phyloP scores from a whole-genome alignment of 2,113 vertebrate genomes.

The Cynopterus brachyotis region DNA sequence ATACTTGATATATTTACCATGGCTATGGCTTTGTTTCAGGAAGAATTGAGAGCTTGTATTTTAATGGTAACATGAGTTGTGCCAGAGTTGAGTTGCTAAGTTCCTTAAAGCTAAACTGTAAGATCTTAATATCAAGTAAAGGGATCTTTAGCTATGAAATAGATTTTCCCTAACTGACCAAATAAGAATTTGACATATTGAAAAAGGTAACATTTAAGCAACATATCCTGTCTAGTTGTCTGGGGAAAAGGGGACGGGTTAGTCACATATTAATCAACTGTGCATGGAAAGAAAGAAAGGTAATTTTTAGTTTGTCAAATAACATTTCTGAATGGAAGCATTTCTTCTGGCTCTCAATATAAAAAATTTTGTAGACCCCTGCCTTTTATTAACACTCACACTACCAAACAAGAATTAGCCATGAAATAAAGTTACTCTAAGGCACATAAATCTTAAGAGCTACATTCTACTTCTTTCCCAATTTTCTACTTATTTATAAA shows the following conservation, averaged over 20 bases:
- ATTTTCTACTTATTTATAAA: not conserved
- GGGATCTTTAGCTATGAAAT: not conserved
- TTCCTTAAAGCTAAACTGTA: not conserved
- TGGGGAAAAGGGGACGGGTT: not conserved
- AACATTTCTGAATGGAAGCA: conserved; percentile 9
- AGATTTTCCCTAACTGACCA: not conserved
- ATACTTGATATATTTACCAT: not conserved
- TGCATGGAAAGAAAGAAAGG: not conserved
- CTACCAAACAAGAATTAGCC: conserved; percentile 32
- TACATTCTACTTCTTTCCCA: conserved; percentile 9
- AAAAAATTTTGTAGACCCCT: not conserved
- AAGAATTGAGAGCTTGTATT: not conserved
- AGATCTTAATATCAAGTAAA: conserved; percentile 17
- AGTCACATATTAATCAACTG: not conserved
- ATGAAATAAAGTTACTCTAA: conserved; percentile 24
- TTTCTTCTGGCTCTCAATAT: conserved; percentile 26
- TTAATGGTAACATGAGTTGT: not conserved
- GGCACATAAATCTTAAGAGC: not conserved
- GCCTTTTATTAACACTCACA: not conserved
- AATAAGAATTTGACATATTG: conserved; percentile 4
- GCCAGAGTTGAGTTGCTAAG: not conserved
- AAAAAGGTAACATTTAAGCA: not conserved
- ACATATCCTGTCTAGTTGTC: not conserved
- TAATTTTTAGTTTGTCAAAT: not conserved
- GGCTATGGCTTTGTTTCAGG: conserved; percentile 1